phyloP scores from a whole-genome alignment of 2,797 vertebrate species.

The Sphenopsis melanotis region DNA sequence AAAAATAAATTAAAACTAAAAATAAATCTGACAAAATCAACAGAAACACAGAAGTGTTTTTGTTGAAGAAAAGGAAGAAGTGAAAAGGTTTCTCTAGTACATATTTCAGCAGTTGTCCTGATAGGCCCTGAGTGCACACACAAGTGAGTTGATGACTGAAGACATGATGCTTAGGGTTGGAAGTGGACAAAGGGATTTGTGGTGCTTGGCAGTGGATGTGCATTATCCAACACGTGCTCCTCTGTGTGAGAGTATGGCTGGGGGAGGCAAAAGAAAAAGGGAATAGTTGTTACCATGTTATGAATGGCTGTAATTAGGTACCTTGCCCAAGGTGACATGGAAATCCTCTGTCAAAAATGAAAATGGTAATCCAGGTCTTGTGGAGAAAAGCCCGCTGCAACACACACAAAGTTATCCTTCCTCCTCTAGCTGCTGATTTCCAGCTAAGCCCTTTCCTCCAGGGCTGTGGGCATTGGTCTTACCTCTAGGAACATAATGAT shows the following conservation, averaged over 20 bases:
- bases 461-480: background rate
- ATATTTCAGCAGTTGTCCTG: background rate
- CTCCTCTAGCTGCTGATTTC: background rate
- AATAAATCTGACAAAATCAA: background rate
- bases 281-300: background rate
- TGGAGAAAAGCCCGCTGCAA: background rate
- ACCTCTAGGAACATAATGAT: background rate
- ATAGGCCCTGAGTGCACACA: too few species aligned
- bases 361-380: constrained; percentile 6
- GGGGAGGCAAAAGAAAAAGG: background rate
- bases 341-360: constrained; percentile 38
- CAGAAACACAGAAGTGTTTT: background rate
- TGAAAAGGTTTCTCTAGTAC: background rate
- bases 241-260: background rate
- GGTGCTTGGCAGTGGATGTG: rapidly evolving
- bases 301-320: constrained; percentile 31
- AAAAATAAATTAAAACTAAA: background rate
- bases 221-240: rapidly evolving
- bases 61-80: too few species aligned
- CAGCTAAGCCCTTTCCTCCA: constrained; percentile 15
- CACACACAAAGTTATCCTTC: background rate
- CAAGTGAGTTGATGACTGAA: background rate
- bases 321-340: constrained; percentile 19
- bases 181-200: background rate
- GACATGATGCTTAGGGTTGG: background rate